Percentiles rank a stretch among this genome's conserved stretches.
Conservation (phyloP, 2,797 vertebrate genomes). For the Neosilurus mollespiculum region DNA sequence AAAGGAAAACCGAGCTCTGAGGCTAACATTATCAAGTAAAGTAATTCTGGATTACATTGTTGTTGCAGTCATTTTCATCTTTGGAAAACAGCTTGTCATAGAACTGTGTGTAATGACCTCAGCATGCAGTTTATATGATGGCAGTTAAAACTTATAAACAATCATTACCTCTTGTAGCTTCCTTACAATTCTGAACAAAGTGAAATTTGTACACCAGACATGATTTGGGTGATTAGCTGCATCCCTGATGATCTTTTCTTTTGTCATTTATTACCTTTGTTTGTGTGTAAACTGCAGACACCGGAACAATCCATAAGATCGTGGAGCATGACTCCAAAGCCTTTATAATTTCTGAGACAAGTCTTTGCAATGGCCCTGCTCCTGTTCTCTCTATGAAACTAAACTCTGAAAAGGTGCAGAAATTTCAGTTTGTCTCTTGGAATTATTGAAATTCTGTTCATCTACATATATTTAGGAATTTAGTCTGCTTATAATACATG, state of each 20-base stretch:
- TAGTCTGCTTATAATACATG: neutral
- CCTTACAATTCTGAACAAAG: neutral
- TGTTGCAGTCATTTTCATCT: neutral
- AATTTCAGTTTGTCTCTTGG: neutral
- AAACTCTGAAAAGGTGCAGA: constrained; percentile 69
- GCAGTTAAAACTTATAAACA: neutral
- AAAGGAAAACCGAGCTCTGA: neutral
- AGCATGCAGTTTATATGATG: neutral
- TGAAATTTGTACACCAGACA: neutral
- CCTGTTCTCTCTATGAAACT: constrained; percentile 72
- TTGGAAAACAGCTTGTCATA: neutral
- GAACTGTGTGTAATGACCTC: neutral
- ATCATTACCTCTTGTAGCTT: neutral
- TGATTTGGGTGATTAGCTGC: neutral
- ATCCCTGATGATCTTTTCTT: neutral
- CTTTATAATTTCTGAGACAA: constrained; percentile 76
- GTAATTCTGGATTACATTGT: neutral
- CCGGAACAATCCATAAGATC: constrained; percentile 74
- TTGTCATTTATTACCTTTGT: neutral
- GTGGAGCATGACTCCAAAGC: constrained; percentile 67
- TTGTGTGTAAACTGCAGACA: constrained; percentile 61
- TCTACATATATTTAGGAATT: neutral
- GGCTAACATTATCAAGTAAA: neutral
- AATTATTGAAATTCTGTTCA: neutral
- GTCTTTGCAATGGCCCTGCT: constrained; percentile 56